Percentiles rank a stretch among this genome's conserved stretches.
phyloP scores from a whole-genome alignment of 2,113 vertebrate genomes.

The Tyto alba region DNA sequence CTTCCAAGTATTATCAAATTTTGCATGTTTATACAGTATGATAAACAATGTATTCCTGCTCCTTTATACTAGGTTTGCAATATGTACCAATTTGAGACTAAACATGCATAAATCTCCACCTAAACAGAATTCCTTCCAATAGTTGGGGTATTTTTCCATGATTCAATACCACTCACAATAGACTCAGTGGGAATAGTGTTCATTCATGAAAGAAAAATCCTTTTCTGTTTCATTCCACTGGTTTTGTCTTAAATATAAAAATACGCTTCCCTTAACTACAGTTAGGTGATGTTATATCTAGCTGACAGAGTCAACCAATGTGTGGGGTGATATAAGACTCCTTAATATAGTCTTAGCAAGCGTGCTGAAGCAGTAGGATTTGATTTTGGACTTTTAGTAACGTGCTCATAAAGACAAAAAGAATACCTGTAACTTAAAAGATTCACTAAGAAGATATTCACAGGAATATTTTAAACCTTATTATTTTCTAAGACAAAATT shows the following conservation, averaged over 20 bases:
- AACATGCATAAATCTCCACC: neutral
- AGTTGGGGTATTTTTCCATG: accelerated
- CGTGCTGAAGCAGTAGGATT: neutral
- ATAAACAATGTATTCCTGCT: neutral
- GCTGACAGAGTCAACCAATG: neutral
- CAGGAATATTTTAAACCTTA: neutral
- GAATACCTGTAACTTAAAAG: neutral
- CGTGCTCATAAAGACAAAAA: neutral
- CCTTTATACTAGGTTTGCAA: neutral
- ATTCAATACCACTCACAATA: neutral
- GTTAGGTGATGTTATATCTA: neutral
- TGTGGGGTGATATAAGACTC: neutral
- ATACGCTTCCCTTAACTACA: neutral
- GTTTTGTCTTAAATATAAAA: neutral
- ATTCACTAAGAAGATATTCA: neutral
- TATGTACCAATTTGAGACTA: neutral
- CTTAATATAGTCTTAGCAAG: neutral
- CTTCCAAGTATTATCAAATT: neutral
- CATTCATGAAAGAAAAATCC: neutral
- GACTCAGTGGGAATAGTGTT: neutral
- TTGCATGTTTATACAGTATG: neutral
- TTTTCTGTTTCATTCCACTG: neutral
- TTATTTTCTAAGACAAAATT: neutral
- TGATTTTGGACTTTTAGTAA: neutral
- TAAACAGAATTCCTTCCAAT: neutral